Conservation (phyloP, 2,888 invertebrate genomes). For the Nemotelus pantherinus region DNA sequence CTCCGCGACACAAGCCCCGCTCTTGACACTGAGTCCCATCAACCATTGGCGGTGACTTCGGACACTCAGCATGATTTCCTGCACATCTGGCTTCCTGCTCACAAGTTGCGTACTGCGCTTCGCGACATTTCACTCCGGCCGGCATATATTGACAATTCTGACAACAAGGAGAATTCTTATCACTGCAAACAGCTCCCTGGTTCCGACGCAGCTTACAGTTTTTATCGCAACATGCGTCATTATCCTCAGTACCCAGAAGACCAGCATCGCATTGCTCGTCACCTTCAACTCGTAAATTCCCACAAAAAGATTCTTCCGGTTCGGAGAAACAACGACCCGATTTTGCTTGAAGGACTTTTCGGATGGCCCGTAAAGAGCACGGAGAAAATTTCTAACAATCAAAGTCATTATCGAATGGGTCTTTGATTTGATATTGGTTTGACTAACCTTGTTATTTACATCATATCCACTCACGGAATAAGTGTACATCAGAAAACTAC, state of each 20-base stretch:
- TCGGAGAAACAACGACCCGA: constrained; percentile 92
- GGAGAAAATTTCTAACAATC: constrained; percentile 86
- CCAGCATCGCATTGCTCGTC: constrained; percentile 98
- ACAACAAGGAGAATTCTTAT: constrained; percentile 96
- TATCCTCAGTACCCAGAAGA: constrained; percentile 89
- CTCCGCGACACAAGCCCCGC: constrained; percentile 87
- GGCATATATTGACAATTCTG: constrained; percentile 89
- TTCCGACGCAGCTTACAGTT: constrained; percentile 85
- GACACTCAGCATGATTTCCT: constrained; percentile 83
- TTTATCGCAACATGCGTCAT: constrained; percentile 93
- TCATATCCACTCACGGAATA: constrained; percentile 97
- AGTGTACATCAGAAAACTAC: constrained; percentile 96
- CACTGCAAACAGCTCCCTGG: constrained; percentile 85
- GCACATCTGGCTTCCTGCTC: constrained; percentile 92
- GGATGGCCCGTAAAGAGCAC: constrained; percentile 90
- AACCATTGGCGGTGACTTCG: constrained; percentile 78
- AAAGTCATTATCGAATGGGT: not conserved
- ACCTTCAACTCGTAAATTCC: constrained; percentile 93
- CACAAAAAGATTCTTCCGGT: constrained; percentile 95
- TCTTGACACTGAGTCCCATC: constrained; percentile 85
- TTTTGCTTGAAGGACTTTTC: constrained; percentile 92
- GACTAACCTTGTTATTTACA: constrained; percentile 87
- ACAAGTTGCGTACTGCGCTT: constrained; percentile 90
- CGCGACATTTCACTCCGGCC: constrained; percentile 84
- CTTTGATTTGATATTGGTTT: not conserved